A percentile compares a stretch with the other conserved stretches of the same genome.
Evolutionary conservation across 2,888 invertebrate species (phyloP).

Genomic region (Tetranychus piercei): DNA sequence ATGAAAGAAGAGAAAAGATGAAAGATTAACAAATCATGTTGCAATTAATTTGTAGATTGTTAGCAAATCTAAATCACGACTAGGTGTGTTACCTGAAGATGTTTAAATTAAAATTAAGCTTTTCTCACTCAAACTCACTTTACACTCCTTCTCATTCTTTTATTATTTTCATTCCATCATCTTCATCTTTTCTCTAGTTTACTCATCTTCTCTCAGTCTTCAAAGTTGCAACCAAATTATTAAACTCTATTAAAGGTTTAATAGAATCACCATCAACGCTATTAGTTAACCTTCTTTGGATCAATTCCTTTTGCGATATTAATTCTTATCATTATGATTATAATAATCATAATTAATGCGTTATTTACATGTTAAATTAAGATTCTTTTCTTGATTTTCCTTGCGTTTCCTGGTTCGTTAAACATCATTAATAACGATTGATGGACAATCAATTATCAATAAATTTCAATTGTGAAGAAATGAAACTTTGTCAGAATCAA

Average conservation of each 20-base stretch:
- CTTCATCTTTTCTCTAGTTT: too few relatives aligned
- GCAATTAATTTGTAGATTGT: neutral
- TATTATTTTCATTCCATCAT: neutral
- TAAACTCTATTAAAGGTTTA: neutral
- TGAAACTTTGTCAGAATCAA: too few relatives aligned
- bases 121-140: neutral
- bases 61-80: neutral
- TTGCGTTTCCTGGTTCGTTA: neutral
- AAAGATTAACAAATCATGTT: neutral
- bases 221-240: neutral
- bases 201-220: neutral
- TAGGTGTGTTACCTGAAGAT: neutral
- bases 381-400: neutral
- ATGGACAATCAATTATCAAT: neutral
- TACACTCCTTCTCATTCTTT: neutral
- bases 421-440: too few relatives aligned
- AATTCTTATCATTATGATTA: neutral
- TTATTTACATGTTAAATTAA: neutral
- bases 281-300: neutral
- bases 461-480: too few relatives aligned
- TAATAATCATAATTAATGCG: neutral
- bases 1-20: neutral
- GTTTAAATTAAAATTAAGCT: neutral
- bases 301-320: slow-evolving; percentile 1
- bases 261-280: neutral